Evolutionary conservation across 2,888 invertebrate genomes (phyloP), one percentile per base, ranked within the genome.

Genomic region (Linnaemya tessellans): DNA sequence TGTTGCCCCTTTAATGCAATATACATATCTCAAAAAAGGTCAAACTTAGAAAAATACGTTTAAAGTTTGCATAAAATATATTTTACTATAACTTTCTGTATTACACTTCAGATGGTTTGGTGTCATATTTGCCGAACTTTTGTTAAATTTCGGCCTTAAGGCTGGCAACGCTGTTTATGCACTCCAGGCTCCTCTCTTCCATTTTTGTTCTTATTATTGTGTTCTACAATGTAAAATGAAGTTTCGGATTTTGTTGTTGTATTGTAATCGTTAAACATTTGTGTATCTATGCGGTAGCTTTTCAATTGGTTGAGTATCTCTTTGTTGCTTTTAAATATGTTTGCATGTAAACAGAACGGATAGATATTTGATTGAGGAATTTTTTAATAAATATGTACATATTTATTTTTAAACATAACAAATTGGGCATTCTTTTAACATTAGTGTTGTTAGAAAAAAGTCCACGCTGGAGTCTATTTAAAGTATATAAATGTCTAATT

Each of bases 201-300:
- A 20, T 41, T 13, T 70, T 68, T 43, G 30, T 30, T 30, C 5
- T 30, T 30, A 5, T 46, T 73, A 67, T 70, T 80, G 15, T 60
- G 54, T 74, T 43, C 41, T 64, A 49, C 46, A 81, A n/a, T 78
- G 80, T 56, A 78, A 71, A 22, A 22, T 77, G 56, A 70, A 77
- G 22, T 82, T 58, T 64, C 7, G 38, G 20, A 1, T 70, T 60
- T 83, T 60, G 22, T 71, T 79, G 80, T 68, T 70, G 54, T 46
- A 51, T 75, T 49, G 85, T 80, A 87, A 87, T 86, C 87, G 85
- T 82, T 82, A 82, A 85, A 79, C 84, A 85, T 84, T 87, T 87
- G 85, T 87, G 86, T 87, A 87, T 87, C 87, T 87, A 85, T 85
- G 87, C 87, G 87, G 85, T 84, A 87, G 87, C 87, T 75, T 82